Percentiles rank a stretch among this genome's conserved stretches.
Conservation (phyloP, 2,113 vertebrate genomes). For the Cavia aperea region DNA sequence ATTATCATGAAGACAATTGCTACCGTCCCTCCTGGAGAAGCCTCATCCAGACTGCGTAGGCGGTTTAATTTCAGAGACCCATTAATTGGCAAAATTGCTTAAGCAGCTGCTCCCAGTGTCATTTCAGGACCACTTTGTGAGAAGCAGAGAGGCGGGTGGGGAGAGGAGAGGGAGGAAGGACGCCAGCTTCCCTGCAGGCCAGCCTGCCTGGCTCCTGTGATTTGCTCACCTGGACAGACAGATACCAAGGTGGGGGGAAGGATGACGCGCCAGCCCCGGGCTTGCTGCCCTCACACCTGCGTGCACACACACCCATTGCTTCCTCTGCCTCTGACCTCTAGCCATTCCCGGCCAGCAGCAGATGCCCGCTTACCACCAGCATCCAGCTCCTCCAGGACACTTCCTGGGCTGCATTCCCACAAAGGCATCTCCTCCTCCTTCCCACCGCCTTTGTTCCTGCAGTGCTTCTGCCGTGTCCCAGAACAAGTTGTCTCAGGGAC, state of each 20-base stretch:
- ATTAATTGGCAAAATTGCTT: constrained; percentile 83
- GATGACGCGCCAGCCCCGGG: background rate
- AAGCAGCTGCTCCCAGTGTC: constrained; percentile 80
- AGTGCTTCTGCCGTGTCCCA: background rate
- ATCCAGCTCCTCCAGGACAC: background rate
- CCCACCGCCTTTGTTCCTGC: background rate
- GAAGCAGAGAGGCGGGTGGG: constrained; percentile 65
- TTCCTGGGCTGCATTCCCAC: background rate
- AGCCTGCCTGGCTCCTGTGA: constrained; percentile 34
- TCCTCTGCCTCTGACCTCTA: background rate
- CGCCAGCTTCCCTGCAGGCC: constrained; percentile 53
- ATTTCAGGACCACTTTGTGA: constrained; percentile 78
- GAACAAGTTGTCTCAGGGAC: background rate
- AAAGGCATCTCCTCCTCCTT: background rate
- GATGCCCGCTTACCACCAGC: background rate
- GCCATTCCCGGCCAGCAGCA: background rate
- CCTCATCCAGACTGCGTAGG: constrained; percentile 78
- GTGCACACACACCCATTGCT: background rate
- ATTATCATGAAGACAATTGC: constrained; percentile 83
- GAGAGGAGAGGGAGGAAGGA: background rate
- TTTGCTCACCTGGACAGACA: constrained; percentile 22
- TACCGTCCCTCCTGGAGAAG: constrained; percentile 79
- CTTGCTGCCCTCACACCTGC: background rate
- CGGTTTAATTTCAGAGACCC: constrained; percentile 82
- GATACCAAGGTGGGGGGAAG: background rate